These are phyloP conservation scores for Eonycteris spelaea DNA, from an alignment of 2,113 vertebrate species.

Conservation along the genomic window DNA sequence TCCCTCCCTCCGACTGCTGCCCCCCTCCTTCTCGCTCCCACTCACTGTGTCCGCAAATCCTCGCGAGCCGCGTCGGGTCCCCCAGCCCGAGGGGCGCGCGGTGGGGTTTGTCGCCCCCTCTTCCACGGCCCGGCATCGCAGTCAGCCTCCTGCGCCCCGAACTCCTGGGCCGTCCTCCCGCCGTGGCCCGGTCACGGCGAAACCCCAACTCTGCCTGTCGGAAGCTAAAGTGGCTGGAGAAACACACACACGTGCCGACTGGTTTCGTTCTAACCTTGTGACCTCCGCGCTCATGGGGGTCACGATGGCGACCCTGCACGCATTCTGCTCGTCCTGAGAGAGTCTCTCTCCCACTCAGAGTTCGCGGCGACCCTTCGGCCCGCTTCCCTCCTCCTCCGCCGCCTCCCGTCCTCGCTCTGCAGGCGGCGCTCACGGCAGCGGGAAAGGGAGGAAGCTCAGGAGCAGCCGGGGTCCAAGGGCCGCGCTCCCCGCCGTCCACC, in stretches of 20 bases:
- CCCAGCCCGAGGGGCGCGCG: not conserved
- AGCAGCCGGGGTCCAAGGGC: not conserved
- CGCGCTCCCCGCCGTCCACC: too few species aligned
- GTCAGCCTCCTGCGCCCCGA: not conserved
- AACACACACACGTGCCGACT: not conserved
- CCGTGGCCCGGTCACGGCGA: not conserved
- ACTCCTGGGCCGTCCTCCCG: not conserved
- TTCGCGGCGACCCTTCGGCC: not conserved
- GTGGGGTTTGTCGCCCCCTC: not conserved
- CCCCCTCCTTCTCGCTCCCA: not conserved
- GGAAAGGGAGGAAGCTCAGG: not conserved
- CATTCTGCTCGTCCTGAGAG: not conserved
- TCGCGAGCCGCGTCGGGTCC: not conserved
- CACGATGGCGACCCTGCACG: not conserved
- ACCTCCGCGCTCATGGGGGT: not conserved
- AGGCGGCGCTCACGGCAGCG: not conserved
- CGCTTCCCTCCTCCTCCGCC: not conserved
- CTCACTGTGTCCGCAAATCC: not conserved
- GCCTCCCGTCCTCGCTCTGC: not conserved
- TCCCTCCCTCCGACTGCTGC: not conserved
- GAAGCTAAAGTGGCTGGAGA: not conserved
- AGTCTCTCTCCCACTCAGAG: not conserved
- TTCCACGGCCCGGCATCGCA: not conserved
- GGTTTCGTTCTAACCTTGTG: not conserved
- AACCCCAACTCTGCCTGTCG: not conserved